Percentiles rank a stretch among this genome's conserved stretches.
These are phyloP conservation scores for Ibycter americanus DNA, from an alignment of 2,797 vertebrate genomes.

Conservation along the genomic window DNA sequence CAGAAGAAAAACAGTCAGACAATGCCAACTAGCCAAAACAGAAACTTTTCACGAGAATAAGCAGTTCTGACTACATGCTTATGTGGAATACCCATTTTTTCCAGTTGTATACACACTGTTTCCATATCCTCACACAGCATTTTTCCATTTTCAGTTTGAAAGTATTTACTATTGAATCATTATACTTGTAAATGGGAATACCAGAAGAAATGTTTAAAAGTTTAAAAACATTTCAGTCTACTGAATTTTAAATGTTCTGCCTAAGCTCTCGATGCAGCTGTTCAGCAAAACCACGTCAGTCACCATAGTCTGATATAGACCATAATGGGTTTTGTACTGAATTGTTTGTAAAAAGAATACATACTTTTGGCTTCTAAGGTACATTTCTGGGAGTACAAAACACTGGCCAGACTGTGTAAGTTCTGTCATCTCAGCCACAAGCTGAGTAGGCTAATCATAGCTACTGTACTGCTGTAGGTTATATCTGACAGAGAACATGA, in stretches of 20 bases:
- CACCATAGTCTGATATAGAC: not conserved
- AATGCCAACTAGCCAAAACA: not conserved
- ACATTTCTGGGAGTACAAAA: not conserved
- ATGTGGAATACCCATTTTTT: not conserved
- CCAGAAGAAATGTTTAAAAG: not conserved
- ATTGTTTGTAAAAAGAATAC: not conserved
- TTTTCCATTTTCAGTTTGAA: not conserved
- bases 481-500: constrained; percentile 36
- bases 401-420: not conserved
- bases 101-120: not conserved
- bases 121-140: not conserved
- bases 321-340: not conserved
- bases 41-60: not conserved
- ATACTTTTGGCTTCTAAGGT: not conserved
- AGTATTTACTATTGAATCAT: not conserved
- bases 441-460: constrained; percentile 24
- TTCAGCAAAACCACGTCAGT: not conserved
- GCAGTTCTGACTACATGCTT: not conserved
- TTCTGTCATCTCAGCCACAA: constrained; percentile 1
- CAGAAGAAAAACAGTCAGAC: not conserved
- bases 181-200: not conserved
- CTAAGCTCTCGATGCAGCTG: not conserved
- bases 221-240: not conserved
- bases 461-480: not conserved
- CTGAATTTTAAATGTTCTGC: not conserved